A percentile compares a stretch with the other conserved stretches of the same genome.
phyloP scores from a whole-genome alignment of 2,888 invertebrate genomes.

The Pterostichus niger region DNA sequence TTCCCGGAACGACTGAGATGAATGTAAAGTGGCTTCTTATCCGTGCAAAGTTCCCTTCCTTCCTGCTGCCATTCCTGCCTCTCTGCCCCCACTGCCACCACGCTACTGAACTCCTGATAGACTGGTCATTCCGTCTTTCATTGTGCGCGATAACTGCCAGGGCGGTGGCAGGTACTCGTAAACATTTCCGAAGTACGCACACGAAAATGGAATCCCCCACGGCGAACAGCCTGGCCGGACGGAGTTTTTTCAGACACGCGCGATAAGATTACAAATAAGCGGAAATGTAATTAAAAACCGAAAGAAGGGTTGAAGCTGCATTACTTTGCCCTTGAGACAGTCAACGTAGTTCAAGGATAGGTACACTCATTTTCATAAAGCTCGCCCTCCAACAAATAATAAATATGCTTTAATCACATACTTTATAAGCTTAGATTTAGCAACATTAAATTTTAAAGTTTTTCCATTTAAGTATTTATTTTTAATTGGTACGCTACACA shows the following conservation, averaged over 20 bases:
- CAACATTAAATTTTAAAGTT: no score
- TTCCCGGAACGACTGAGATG: constrained; percentile 68
- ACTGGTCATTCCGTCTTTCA: constrained; percentile 62
- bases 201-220: constrained; percentile 46
- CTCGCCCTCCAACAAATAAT: neutral
- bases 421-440: no score
- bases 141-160: constrained; percentile 57
- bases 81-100: neutral
- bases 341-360: neutral
- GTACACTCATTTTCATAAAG: neutral
- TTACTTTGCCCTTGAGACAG: no score
- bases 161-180: constrained; percentile 61
- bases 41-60: constrained; percentile 65
- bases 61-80: no score
- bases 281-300: constrained; percentile 58
- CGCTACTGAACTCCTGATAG: constrained; percentile 47
- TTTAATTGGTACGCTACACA: no score
- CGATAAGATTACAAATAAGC: constrained; percentile 55
- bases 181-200: constrained; percentile 40
- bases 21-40: constrained; percentile 70
- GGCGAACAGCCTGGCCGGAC: neutral
- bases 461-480: no score
- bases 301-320: constrained; percentile 2
- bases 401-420: no score
- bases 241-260: constrained; percentile 46